Conservation (phyloP, 2,113 vertebrate species). For the Urocolius indicus region DNA sequence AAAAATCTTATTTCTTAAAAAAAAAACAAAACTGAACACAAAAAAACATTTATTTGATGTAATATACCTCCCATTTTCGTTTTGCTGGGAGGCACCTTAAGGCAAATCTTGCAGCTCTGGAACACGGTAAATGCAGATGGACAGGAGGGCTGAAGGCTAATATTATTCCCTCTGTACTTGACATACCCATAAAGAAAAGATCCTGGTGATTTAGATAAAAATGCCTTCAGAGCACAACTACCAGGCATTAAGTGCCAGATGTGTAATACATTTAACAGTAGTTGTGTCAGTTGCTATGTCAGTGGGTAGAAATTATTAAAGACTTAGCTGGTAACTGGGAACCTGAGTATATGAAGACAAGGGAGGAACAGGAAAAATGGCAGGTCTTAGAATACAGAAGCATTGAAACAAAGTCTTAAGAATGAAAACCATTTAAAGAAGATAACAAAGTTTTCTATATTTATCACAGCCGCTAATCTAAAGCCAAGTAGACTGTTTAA, state of each 20-base stretch:
- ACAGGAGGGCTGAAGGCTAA: background rate
- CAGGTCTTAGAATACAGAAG: background rate
- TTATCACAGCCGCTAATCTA: background rate
- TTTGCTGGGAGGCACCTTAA: background rate
- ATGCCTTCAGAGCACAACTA: background rate
- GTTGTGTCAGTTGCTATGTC: background rate
- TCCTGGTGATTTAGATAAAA: background rate
- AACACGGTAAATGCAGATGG: background rate
- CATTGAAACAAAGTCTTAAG: background rate
- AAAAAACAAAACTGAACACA: background rate
- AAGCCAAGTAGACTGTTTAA: background rate
- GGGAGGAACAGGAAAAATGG: background rate
- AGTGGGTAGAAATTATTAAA: background rate
- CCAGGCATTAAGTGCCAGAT: background rate
- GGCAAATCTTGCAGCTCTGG: background rate
- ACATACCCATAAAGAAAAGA: background rate
- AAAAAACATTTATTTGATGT: too few species aligned
- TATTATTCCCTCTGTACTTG: background rate
- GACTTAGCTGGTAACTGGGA: background rate
- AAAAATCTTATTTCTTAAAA: background rate
- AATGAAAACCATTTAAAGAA: background rate
- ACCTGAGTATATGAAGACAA: background rate
- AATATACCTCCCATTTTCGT: background rate
- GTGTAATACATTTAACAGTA: background rate
- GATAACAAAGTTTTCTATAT: background rate